phyloP scores from a whole-genome alignment of 2,797 vertebrate genomes.

The Balearica regulorum region DNA sequence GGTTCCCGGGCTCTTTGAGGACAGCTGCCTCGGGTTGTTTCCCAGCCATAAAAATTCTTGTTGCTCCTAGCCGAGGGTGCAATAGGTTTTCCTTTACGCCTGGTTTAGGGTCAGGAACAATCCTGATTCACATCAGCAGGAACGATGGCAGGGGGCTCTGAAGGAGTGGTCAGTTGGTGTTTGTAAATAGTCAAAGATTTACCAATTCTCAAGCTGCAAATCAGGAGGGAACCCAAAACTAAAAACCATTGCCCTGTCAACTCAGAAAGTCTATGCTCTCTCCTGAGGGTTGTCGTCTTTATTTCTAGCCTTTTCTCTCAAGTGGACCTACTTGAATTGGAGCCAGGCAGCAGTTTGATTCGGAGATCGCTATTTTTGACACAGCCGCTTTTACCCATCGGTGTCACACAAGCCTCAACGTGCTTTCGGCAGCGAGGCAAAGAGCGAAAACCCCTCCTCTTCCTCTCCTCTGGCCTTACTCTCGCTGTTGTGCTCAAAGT shows the following conservation, averaged over 20 bases:
- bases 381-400: neutral
- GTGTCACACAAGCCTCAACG: neutral
- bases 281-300: too few relatives aligned
- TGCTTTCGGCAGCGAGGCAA: neutral
- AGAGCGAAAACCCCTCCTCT: neutral
- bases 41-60: neutral
- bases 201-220: neutral
- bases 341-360: neutral
- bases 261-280: neutral
- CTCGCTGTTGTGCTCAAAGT: neutral
- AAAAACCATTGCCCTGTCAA: neutral
- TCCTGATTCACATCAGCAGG: neutral
- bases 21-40: neutral
- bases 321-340: neutral
- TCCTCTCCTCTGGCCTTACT: neutral
- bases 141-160: neutral
- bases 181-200: neutral
- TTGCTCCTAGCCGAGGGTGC: neutral
- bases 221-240: neutral
- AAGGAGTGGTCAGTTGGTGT: neutral
- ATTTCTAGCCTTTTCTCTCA: neutral
- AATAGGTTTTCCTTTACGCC: neutral
- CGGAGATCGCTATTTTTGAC: neutral
- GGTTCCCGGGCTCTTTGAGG: fast-evolving
- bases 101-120: neutral